phyloP scores from a whole-genome alignment of 2,888 invertebrate species.

The Steinernema scapterisci region DNA sequence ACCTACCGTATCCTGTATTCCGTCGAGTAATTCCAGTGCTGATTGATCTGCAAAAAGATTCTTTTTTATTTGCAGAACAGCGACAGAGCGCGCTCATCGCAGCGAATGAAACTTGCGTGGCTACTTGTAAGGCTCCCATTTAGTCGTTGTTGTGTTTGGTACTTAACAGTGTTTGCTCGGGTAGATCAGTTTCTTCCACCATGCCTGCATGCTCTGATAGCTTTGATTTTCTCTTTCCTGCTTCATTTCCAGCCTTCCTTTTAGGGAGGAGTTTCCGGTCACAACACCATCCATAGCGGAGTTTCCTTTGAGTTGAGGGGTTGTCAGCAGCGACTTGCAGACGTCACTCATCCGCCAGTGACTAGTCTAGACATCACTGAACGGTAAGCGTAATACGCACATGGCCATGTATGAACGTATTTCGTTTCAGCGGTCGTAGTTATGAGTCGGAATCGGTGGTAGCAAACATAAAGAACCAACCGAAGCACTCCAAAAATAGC shows the following conservation, averaged over 20 bases:
- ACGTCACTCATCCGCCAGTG: conserved; percentile 14
- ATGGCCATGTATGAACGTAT: not conserved
- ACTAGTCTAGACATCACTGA: not conserved
- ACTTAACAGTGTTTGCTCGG: not conserved
- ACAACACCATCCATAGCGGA: conserved; percentile 12
- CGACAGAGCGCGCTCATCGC: conserved; percentile 13
- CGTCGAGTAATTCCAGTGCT: not conserved
- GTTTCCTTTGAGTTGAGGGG: conserved; percentile 4
- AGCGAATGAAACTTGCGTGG: conserved; percentile 30
- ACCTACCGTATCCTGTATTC: not conserved
- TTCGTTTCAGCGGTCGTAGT: conserved; percentile 3
- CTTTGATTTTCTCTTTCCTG: not conserved
- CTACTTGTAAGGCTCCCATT: conserved; percentile 3
- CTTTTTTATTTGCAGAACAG: not conserved
- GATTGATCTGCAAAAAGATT: not conserved
- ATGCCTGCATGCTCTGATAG: not conserved
- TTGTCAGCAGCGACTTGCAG: conserved; percentile 4
- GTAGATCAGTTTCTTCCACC: not conserved
- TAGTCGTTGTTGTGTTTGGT: not conserved
- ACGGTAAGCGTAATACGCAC: not conserved
- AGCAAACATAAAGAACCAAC: not conserved
- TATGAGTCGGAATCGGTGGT: conserved; percentile 12
- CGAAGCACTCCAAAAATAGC: not conserved
- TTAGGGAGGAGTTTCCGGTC: conserved; percentile 12
- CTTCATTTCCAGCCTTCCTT: not conserved